Conservation (phyloP, 2,797 vertebrate species). For the Molossus alvarezi region DNA sequence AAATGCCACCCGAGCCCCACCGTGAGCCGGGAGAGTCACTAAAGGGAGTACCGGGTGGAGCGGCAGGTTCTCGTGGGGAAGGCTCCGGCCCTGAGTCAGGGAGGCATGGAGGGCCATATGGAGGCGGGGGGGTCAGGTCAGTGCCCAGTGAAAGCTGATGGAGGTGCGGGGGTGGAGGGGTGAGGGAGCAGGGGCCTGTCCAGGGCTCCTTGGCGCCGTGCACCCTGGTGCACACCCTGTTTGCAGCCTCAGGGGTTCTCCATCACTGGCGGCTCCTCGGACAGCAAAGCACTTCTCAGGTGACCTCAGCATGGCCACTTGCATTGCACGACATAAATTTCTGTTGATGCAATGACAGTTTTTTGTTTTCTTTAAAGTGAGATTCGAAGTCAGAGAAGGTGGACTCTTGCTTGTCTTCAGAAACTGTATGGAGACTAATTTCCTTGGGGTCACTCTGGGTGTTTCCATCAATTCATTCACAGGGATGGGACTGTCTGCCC, state of each 20-base stretch:
- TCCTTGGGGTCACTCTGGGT: constrained; percentile 24
- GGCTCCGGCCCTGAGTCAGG: fast-evolving
- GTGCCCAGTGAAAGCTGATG: too few species aligned
- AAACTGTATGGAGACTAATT: not conserved
- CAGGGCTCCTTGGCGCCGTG: fast-evolving
- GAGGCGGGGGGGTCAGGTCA: not conserved
- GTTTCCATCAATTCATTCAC: constrained; percentile 4
- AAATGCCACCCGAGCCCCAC: too few species aligned
- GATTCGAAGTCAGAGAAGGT: not conserved
- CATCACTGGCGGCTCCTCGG: not conserved
- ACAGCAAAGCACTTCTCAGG: not conserved
- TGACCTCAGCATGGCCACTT: not conserved
- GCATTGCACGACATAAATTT: not conserved
- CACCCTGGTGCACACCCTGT: fast-evolving
- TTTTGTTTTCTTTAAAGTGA: not conserved
- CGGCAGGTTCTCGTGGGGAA: fast-evolving
- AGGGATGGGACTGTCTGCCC: not conserved
- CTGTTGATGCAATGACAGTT: not conserved
- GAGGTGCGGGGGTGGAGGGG: too few species aligned
- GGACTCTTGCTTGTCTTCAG: not conserved
- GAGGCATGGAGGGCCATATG: fast-evolving
- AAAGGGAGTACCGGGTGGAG: fast-evolving
- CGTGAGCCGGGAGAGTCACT: too few species aligned
- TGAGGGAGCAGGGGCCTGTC: too few species aligned
- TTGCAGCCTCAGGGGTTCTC: not conserved